Evolutionary conservation across 1,140 invertebrate species (phyloP), one percentile per base, ranked within the genome.

Genomic region (Cydia strobilella): DNA sequence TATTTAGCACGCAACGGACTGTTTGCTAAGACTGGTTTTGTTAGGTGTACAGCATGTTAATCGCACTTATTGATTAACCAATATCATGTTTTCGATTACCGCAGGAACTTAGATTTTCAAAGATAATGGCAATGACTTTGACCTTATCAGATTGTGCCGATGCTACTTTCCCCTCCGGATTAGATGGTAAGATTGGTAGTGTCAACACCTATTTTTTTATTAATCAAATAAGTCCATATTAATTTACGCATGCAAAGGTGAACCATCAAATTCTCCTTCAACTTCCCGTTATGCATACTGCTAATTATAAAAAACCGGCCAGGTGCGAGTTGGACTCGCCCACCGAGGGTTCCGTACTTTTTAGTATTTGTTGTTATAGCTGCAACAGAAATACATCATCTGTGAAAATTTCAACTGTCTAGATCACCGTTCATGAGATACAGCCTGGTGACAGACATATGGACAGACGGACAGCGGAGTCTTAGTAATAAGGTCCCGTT

Each of bases 231-330:
- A n/a, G n/a, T n/a, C n/a, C n/a, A n/a, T n/a, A n/a, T n/a, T n/a
- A n/a, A n/a, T n/a, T n/a, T n/a, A n/a, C n/a, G n/a, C 10, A 23
- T 39, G 27, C n/a, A 35, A 69, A 69, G 13, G 27, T 69, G 13
- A 69, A 65, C 10, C 13, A 27, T 65, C 63, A 15, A 65, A 31
- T 35, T 31, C 13, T 63, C 62, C 20, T 65, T 35, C 27, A n/a
- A 65, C 12, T 0, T 69, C 65, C 31, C 65, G 65, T 69, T 69
- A 69, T 39, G 15, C 31, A 69, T 10, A 69, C 65, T 39, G 65
- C 65, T 69, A 39, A 69, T 69, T 69, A 69, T 39, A 39, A 42
- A n/a, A n/a, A 27, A 27, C 25, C 25, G 25, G 25, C 1, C 25
- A 27, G 3, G 25, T 27, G 3, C 25, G 25, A 27, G 25, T 27